Percentiles rank a stretch among this genome's conserved stretches.
phyloP scores from a whole-genome alignment of 2,797 vertebrate genomes.

The Macropodus opercularis region DNA sequence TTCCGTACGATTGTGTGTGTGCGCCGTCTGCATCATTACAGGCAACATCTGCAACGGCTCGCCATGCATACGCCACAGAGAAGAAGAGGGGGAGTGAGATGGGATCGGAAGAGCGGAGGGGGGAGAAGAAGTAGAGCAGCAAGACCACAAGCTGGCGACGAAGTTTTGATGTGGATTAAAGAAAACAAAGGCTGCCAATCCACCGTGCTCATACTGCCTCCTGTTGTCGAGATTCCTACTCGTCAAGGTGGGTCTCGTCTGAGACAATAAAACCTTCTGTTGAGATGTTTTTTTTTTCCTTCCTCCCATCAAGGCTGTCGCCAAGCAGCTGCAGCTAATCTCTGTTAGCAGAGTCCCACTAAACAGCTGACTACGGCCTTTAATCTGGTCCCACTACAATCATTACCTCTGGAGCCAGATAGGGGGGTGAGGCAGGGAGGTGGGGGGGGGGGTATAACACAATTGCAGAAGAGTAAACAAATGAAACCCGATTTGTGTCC shows the following conservation, averaged over 20 bases:
- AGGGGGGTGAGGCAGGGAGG: slow-evolving; percentile 48
- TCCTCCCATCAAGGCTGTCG: slow-evolving; percentile 53
- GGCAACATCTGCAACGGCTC: slow-evolving; percentile 83
- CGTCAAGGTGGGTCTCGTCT: slow-evolving; percentile 53
- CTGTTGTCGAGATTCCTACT: slow-evolving; percentile 66
- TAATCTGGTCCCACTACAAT: slow-evolving; percentile 75
- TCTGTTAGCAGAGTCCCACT: slow-evolving; percentile 71
- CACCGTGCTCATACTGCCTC: slow-evolving; percentile 74
- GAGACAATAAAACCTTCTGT: slow-evolving; percentile 57
- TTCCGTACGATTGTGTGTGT: slow-evolving; percentile 79
- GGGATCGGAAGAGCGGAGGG: slow-evolving; percentile 4
- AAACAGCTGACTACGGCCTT: slow-evolving; percentile 75
- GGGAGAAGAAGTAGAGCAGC: slow-evolving; percentile 12
- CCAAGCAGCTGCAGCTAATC: slow-evolving; percentile 77
- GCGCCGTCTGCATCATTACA: slow-evolving; percentile 84
- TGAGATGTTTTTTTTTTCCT: slow-evolving; percentile 24
- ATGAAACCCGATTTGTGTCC: slow-evolving; percentile 74
- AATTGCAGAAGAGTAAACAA: slow-evolving; percentile 75
- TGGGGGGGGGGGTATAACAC: slow-evolving; percentile 63
- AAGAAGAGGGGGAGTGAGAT: slow-evolving; percentile 14
- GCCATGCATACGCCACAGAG: slow-evolving; percentile 65
- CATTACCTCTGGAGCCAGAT: slow-evolving; percentile 70
- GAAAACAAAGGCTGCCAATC: slow-evolving; percentile 55
- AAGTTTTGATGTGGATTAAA: slow-evolving; percentile 51
- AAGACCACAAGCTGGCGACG: slow-evolving; percentile 51